Evolutionary conservation across 1,140 invertebrate species (phyloP).

Genomic region (Panagrolaimus sp.): DNA sequence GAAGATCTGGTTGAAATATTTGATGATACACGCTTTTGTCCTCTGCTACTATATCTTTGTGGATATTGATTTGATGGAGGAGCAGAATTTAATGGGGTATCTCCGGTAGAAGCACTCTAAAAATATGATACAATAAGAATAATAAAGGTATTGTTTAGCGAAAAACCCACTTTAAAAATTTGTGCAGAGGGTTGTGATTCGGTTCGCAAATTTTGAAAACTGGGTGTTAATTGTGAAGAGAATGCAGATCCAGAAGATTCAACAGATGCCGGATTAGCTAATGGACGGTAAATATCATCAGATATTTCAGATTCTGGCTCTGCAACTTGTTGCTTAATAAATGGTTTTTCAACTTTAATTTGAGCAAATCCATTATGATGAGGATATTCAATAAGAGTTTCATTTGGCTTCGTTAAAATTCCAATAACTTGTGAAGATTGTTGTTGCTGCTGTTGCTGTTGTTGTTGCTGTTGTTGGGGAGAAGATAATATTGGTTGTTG

Average conservation of each 20-base stretch:
- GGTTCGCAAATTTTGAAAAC: too few species aligned
- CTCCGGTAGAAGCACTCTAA: background rate
- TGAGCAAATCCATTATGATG: conserved; percentile 13
- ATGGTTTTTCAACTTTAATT: background rate
- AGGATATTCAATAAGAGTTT: background rate
- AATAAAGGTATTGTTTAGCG: background rate
- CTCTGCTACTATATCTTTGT: background rate
- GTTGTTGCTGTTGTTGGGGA: background rate
- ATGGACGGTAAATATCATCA: conserved; percentile 1
- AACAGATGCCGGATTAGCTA: conserved; percentile 7
- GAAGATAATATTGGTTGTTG: too few species aligned
- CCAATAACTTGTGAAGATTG: background rate
- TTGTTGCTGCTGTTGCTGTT: conserved; percentile 11
- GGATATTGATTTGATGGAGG: background rate
- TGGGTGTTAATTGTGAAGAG: background rate
- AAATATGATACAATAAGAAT: background rate
- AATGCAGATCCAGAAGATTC: background rate
- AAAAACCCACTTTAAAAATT: background rate
- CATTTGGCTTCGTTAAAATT: conserved; percentile 1
- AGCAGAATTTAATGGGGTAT: background rate
- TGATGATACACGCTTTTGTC: background rate
- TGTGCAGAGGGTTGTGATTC: background rate
- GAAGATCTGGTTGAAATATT: background rate
- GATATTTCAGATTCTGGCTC: background rate
- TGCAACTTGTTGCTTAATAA: background rate